Evolutionary conservation across 2,113 vertebrate species (phyloP).

Genomic region (Halichoeres trimaculatus): DNA sequence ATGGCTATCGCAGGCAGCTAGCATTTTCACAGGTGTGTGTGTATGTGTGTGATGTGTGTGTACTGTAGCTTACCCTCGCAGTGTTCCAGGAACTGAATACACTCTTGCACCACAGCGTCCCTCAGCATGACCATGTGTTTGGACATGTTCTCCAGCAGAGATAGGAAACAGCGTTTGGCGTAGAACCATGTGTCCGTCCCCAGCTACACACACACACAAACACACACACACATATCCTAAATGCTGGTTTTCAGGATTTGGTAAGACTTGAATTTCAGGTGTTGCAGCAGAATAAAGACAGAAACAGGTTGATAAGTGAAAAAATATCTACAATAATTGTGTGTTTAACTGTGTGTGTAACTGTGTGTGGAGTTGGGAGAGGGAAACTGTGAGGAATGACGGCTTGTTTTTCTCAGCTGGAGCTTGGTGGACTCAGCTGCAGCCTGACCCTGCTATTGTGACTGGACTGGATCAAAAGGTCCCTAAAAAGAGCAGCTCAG

Average conservation of each 20-base stretch:
- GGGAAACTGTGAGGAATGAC: conserved; percentile 17
- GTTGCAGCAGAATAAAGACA: background rate
- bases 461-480: conserved; percentile 31
- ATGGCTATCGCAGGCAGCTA: background rate
- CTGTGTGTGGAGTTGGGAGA: background rate
- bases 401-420: conserved; percentile 61
- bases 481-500: background rate
- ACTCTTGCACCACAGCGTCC: conserved; percentile 90
- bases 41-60: conserved; percentile 13
- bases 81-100: conserved; percentile 93
- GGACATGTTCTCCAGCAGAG: conserved; percentile 96
- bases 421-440: conserved; percentile 59
- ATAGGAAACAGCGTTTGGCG: conserved; percentile 95
- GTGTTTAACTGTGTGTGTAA: background rate
- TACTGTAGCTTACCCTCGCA: conserved; percentile 87
- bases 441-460: conserved; percentile 23
- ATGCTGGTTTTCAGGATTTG: no score
- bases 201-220: conserved; percentile 72
- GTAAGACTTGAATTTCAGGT: no score
- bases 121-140: conserved; percentile 92
- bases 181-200: conserved; percentile 98
- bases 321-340: no score
- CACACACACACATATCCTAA: conserved; percentile 9
- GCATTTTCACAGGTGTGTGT: conserved; percentile 13
- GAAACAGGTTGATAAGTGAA: background rate